These are phyloP conservation scores for Agonum fuliginosum DNA, from an alignment of 2,888 invertebrate genomes.

Conservation along the genomic window DNA sequence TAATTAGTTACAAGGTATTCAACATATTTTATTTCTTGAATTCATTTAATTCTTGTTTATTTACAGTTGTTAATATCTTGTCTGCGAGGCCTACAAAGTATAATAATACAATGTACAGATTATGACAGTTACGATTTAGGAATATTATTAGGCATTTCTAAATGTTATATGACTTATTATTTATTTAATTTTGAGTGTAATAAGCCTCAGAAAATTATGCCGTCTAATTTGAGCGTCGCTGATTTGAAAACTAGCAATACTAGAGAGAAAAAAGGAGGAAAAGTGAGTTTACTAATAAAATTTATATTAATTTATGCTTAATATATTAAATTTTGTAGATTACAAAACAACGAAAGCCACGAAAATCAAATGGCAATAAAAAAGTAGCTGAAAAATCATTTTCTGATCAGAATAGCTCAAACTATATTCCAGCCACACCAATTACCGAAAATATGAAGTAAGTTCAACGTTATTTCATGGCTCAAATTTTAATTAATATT, in stretches of 20 bases:
- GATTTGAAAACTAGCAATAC: slow-evolving; percentile 69
- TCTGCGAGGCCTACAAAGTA: slow-evolving; percentile 69
- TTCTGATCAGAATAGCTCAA: slow-evolving; percentile 3
- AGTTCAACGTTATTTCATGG: slow-evolving; percentile 11
- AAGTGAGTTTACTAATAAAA: slow-evolving; percentile 70
- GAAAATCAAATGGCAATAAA: slow-evolving; percentile 59
- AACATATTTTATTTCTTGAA: background rate
- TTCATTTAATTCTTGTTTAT: slow-evolving; percentile 26
- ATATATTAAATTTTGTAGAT: slow-evolving; percentile 54
- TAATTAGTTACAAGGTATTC: slow-evolving; percentile 74
- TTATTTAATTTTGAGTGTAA: slow-evolving; percentile 72
- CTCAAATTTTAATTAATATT: background rate
- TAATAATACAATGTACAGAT: slow-evolving; percentile 67
- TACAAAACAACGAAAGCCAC: slow-evolving; percentile 62
- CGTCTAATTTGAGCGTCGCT: slow-evolving; percentile 78
- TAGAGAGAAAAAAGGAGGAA: slow-evolving; percentile 76
- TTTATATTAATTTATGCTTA: background rate
- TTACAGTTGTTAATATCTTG: slow-evolving; percentile 74
- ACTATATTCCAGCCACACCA: slow-evolving; percentile 27
- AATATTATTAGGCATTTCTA: slow-evolving; percentile 77
- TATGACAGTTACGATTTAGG: slow-evolving; percentile 71
- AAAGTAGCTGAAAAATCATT: slow-evolving; percentile 17
- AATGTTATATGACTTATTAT: slow-evolving; percentile 75
- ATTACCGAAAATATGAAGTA: slow-evolving; percentile 43
- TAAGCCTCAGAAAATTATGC: slow-evolving; percentile 75